Evolutionary conservation across 2,888 invertebrate genomes (phyloP).

Genomic region (Rhogogaster chlorosoma): DNA sequence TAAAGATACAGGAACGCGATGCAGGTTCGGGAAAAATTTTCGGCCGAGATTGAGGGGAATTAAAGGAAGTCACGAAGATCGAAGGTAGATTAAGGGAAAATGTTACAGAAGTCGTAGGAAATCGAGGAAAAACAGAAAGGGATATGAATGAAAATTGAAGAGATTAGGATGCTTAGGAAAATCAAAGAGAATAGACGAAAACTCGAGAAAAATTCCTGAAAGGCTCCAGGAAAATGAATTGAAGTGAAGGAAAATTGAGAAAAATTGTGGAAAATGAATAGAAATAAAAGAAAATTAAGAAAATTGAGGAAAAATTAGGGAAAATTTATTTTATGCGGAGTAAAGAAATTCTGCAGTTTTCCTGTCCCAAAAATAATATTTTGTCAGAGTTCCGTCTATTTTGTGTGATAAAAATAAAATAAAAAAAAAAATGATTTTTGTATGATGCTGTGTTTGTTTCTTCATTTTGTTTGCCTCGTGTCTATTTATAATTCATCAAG

Average conservation of each 20-base stretch:
- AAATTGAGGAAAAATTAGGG: conserved; percentile 2
- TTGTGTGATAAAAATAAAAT: neutral
- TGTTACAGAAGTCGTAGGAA: neutral
- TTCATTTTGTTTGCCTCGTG: neutral
- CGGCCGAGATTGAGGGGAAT: neutral
- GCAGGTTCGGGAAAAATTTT: neutral
- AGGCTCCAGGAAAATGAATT: neutral
- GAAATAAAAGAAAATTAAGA: neutral
- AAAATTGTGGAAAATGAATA: neutral
- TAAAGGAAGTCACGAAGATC: neutral
- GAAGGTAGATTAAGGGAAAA: neutral
- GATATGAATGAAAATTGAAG: neutral
- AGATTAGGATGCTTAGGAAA: neutral
- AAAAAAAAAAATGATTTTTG: neutral
- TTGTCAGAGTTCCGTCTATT: neutral
- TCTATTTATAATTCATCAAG: conserved; percentile 37
- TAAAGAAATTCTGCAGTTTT: neutral
- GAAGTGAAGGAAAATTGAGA: neutral
- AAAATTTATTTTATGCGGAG: neutral
- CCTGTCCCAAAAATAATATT: too few species aligned
- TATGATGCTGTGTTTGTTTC: neutral
- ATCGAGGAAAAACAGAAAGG: neutral
- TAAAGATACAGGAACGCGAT: neutral
- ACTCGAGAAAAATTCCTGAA: neutral
- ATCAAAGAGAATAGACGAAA: neutral